Evolutionary conservation across 2,113 vertebrate genomes (phyloP).

Genomic region (Balaeniceps rex): DNA sequence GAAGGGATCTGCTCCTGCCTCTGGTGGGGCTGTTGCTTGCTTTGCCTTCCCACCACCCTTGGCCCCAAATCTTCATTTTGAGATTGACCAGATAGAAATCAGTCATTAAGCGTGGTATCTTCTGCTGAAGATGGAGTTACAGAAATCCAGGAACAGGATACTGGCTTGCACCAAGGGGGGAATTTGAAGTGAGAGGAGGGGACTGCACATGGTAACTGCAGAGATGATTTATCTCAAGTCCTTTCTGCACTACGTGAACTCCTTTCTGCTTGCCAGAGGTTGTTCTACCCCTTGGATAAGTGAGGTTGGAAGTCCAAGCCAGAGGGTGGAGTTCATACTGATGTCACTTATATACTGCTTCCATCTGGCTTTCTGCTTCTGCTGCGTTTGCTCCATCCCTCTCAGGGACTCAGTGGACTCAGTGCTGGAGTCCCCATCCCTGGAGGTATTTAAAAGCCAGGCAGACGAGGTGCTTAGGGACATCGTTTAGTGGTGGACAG

Average conservation of each 20-base stretch:
- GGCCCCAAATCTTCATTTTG: neutral
- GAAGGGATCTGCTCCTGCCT: neutral
- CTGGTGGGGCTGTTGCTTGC: rapidly evolving
- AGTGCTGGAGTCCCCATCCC: no score
- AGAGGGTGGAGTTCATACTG: neutral
- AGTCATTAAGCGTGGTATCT: neutral
- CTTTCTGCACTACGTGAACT: neutral
- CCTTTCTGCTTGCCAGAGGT: neutral
- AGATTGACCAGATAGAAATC: neutral
- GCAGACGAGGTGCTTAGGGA: no score
- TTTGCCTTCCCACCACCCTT: neutral
- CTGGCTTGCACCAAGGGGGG: neutral
- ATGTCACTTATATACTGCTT: neutral
- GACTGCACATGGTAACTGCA: neutral
- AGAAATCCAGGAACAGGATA: neutral
- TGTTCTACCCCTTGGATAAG: neutral
- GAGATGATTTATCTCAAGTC: neutral
- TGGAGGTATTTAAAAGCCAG: no score
- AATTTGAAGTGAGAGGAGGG: neutral
- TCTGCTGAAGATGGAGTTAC: neutral
- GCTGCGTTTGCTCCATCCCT: neutral
- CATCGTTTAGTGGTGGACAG: no score
- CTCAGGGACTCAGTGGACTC: no score
- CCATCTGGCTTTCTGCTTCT: neutral
- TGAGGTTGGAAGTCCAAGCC: neutral